These are phyloP conservation scores for Lepus europaeus DNA, from an alignment of 2,113 vertebrate genomes.

Conservation along the genomic window DNA sequence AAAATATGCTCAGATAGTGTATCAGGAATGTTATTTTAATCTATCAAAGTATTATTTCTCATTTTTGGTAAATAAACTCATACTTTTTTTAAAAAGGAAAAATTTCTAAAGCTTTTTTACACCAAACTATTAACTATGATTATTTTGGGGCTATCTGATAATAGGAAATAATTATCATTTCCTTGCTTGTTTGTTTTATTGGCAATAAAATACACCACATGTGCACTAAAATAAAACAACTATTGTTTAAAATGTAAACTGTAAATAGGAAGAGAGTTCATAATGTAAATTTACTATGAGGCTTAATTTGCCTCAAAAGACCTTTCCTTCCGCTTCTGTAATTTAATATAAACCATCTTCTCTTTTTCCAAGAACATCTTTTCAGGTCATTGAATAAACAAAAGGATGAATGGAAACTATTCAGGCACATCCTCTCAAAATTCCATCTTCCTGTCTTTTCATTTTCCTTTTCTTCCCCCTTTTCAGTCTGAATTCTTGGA, in stretches of 20 bases:
- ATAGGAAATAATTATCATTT: background rate
- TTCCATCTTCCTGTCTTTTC: background rate
- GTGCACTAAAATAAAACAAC: background rate
- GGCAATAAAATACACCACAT: background rate
- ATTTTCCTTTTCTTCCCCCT: background rate
- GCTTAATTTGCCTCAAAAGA: constrained; percentile 21
- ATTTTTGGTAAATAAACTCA: background rate
- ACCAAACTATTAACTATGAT: background rate
- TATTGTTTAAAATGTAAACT: constrained; percentile 37
- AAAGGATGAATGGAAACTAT: background rate
- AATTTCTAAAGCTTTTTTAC: background rate
- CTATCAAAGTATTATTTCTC: background rate
- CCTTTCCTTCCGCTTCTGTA: background rate
- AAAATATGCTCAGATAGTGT: background rate
- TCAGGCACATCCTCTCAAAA: constrained; percentile 1
- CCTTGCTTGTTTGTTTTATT: background rate
- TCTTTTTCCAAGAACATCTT: background rate
- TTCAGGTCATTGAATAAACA: background rate
- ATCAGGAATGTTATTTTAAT: background rate
- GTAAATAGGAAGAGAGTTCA: background rate
- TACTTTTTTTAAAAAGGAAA: background rate
- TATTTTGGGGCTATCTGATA: background rate
- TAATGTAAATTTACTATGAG: background rate
- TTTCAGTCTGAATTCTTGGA: constrained; percentile 45
- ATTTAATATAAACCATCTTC: constrained; percentile 11